Evolutionary conservation across 2,888 invertebrate species (phyloP).

Genomic region (Furcula furcula): DNA sequence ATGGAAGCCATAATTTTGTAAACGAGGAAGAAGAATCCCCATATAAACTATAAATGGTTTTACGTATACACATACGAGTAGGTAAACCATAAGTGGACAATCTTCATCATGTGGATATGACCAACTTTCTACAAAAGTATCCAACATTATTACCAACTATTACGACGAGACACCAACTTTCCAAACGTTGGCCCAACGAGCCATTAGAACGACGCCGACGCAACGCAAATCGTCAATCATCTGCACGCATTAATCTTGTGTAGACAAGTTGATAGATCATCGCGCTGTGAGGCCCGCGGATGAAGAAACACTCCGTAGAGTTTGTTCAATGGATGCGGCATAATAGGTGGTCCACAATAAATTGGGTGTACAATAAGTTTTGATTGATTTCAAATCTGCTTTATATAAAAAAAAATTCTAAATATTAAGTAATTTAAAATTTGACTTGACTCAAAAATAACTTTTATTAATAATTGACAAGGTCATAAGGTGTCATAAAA

Average conservation of each 20-base stretch:
- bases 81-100: too few species aligned
- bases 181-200: slow-evolving; percentile 52
- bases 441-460: too few species aligned
- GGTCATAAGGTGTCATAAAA: too few species aligned
- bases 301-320: slow-evolving; percentile 12
- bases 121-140: slow-evolving; percentile 1
- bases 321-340: slow-evolving; percentile 41
- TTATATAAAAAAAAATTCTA: too few species aligned
- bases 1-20: too few species aligned
- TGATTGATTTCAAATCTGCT: too few species aligned
- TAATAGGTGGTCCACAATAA: slow-evolving; percentile 1
- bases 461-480: too few species aligned
- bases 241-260: slow-evolving; percentile 79
- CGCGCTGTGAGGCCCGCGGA: slow-evolving; percentile 52
- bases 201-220: slow-evolving; percentile 68
- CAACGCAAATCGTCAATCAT: slow-evolving; percentile 79
- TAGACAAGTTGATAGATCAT: slow-evolving; percentile 81
- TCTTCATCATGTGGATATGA: too few species aligned
- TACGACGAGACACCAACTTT: slow-evolving; percentile 17
- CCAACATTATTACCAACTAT: slow-evolving; percentile 16
- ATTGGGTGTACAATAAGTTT: background rate
- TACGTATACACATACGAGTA: too few species aligned
- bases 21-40: too few species aligned
- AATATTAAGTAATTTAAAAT: too few species aligned
- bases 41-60: too few species aligned